Evolutionary conservation across 1,140 invertebrate species (phyloP).

Genomic region (Stegodyphus mimosarum): DNA sequence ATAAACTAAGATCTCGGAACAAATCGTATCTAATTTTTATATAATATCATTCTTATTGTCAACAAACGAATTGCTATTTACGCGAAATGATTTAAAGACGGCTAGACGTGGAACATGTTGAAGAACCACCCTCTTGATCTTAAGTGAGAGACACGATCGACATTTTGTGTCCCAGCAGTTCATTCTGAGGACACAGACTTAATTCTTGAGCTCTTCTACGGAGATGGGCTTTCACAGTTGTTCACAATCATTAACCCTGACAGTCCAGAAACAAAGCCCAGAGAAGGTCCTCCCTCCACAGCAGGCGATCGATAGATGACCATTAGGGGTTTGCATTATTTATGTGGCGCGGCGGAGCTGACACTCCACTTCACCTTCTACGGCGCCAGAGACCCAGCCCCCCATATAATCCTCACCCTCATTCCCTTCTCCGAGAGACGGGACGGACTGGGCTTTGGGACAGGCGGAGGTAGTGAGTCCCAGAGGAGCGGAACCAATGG

Average conservation of each 20-base stretch:
- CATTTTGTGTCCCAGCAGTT: no score
- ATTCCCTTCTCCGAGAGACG: not conserved
- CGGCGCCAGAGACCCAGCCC: not conserved
- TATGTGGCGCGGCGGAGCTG: constrained; percentile 29
- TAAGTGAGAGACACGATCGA: no score
- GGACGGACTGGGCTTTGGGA: not conserved
- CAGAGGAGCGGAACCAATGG: constrained; percentile 3
- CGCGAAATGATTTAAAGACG: no score
- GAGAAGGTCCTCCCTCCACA: not conserved
- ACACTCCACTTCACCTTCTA: constrained; percentile 29
- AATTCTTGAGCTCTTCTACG: no score
- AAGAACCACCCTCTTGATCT: no score
- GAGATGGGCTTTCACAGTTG: no score
- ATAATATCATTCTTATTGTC: no score
- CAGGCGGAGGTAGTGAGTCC: constrained; percentile 14
- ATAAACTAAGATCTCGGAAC: no score
- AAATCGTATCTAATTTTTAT: no score
- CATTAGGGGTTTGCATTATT: constrained; percentile 58
- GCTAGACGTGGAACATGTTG: no score
- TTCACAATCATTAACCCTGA: not conserved
- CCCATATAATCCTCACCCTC: constrained; percentile 23
- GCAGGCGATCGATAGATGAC: constrained; percentile 34
- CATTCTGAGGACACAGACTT: no score
- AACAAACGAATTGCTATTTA: no score
- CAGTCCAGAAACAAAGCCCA: not conserved